Evolutionary conservation across 2,113 vertebrate genomes (phyloP), one percentile per base, ranked within the genome.

Genomic region (Polypterus senegalus): DNA sequence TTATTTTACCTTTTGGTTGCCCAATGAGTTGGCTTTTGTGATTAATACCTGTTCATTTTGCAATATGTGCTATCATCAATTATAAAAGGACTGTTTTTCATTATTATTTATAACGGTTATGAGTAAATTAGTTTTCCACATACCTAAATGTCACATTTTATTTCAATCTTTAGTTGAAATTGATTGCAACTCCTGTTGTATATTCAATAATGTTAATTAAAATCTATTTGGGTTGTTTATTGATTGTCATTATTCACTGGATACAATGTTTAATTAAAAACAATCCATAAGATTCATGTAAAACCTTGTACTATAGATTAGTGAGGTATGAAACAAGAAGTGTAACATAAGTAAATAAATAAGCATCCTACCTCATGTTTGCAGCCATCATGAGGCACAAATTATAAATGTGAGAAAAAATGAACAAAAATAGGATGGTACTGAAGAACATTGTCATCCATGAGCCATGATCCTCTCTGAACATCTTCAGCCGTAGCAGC

Each of bases 371-470:
- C 96, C 89, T 85, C 94, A 97, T 97, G 79, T 79, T 86, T 54
- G 89, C 92, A 65, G 83, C 87, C 86, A 97, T 91, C 62, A 96
- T 86, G 71, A 99, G 91, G 72, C 90, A 78, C 43, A 92, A 87
- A 77, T 99, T 98, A 79, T 99, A 98, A 70, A 99, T 89, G 73
- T 98, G 90, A 65, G 96, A 98, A 86, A 98, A 99, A 78, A 98
- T 91, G 87, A 97, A 98, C 74, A 99, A 91, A 74, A 92, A 94
- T 76, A 99, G 91, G 75, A 98, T 95, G 60, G 88, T 90, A 81
- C 89, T 97, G 89, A 99, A 99, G 83, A 98, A 96, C 96, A 98
- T 98, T 0, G 93, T 97, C 95, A 98, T 99, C 96, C 95, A 99
- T 48, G 95, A 98, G 58, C 96, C 96, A 0, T 97, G 96, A 68